Conservation (phyloP, 2,888 invertebrate species). For the Amphipyra tragopoginis region DNA sequence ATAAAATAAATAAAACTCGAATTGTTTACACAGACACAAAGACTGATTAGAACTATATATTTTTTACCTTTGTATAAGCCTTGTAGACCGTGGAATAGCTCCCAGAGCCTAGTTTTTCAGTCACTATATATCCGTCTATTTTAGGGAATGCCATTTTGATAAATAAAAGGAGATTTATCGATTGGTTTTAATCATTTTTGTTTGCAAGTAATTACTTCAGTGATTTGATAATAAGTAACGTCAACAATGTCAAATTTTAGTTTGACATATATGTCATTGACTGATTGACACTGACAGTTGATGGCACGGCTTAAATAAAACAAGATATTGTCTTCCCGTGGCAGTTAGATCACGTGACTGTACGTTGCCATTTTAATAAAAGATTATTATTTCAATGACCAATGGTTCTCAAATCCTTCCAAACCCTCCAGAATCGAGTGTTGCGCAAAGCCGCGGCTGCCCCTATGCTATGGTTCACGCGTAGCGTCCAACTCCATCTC, state of each 20-base stretch:
- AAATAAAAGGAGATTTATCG: slow-evolving; percentile 9
- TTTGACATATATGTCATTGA: background rate
- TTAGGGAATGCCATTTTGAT: slow-evolving; percentile 88
- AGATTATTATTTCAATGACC: too few relatives aligned
- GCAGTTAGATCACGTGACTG: too few relatives aligned
- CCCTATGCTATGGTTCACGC: too few relatives aligned
- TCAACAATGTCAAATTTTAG: slow-evolving; percentile 11
- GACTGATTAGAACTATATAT: background rate
- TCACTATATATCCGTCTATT: slow-evolving; percentile 92
- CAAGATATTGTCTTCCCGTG: too few relatives aligned
- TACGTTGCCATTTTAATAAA: too few relatives aligned
- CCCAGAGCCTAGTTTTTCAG: slow-evolving; percentile 94
- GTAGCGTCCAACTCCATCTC: too few relatives aligned
- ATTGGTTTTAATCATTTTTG: slow-evolving; percentile 33
- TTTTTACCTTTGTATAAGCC: slow-evolving; percentile 91
- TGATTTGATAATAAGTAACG: slow-evolving; percentile 19
- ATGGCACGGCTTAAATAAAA: too few relatives aligned
- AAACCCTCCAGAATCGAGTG: too few relatives aligned
- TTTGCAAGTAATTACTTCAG: slow-evolving; percentile 18
- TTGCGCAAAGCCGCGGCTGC: too few relatives aligned
- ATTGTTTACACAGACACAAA: slow-evolving; percentile 36
- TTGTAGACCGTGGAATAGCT: slow-evolving; percentile 96
- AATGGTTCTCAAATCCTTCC: too few relatives aligned
- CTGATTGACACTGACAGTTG: too few relatives aligned
- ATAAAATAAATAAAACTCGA: slow-evolving; percentile 35